phyloP scores from a whole-genome alignment of 2,888 invertebrate species.

The Homarus gammarus region DNA sequence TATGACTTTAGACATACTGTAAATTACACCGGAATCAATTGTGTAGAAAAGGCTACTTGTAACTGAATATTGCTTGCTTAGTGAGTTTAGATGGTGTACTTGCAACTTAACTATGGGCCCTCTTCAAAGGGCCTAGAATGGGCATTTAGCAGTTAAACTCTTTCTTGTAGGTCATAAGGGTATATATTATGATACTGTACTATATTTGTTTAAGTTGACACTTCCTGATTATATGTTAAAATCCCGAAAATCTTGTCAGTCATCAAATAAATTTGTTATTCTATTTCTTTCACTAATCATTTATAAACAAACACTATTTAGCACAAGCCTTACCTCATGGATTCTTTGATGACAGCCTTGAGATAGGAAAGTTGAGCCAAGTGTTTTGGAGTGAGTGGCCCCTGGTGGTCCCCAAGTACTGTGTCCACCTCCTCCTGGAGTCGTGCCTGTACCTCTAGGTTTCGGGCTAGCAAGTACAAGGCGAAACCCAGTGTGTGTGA shows the following conservation, averaged over 20 bases:
- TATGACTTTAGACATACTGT: too few species aligned
- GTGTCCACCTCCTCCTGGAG: constrained; percentile 84
- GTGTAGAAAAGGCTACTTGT: too few species aligned
- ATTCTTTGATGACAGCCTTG: constrained; percentile 66
- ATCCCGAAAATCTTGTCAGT: too few species aligned
- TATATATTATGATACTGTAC: not conserved
- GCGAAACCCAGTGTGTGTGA: constrained; percentile 90
- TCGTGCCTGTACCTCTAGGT: constrained; percentile 84
- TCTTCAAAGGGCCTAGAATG: too few species aligned
- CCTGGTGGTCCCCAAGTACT: constrained; percentile 70
- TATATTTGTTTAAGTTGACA: not conserved
- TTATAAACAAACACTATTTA: not conserved
- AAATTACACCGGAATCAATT: too few species aligned
- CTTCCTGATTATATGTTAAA: not conserved
- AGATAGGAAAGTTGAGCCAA: constrained; percentile 58
- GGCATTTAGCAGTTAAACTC: too few species aligned
- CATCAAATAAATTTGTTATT: too few species aligned
- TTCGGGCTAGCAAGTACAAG: constrained; percentile 86
- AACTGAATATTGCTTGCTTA: too few species aligned
- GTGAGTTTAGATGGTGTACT: too few species aligned
- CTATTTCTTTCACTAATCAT: not conserved
- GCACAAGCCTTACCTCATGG: constrained; percentile 51
- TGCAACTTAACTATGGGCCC: too few species aligned
- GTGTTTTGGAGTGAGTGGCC: constrained; percentile 52
- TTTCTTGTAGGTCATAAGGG: not conserved